A percentile compares a stretch with the other conserved stretches of the same genome.
Evolutionary conservation across 2,113 vertebrate genomes (phyloP).

Genomic region (Oryzias woworae): DNA sequence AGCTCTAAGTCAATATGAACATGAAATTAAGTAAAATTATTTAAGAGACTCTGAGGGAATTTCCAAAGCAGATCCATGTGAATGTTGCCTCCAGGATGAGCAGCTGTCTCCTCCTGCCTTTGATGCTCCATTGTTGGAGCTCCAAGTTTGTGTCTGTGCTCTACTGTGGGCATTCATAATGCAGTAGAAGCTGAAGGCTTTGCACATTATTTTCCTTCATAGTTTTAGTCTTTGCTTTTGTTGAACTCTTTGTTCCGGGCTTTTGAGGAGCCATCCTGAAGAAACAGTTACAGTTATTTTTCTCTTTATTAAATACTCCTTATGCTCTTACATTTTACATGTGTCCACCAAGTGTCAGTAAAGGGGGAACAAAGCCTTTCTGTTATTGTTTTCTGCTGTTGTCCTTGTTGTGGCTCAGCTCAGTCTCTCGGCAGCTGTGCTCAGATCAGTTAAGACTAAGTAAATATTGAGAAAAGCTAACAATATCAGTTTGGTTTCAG

Average conservation of each 20-base stretch:
- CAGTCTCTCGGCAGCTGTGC: not conserved
- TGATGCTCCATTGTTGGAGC: slow-evolving; percentile 55
- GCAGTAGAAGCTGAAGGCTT: slow-evolving; percentile 53
- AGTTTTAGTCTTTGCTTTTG: slow-evolving; percentile 49
- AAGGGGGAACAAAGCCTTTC: not conserved
- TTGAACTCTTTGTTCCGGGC: slow-evolving; percentile 35
- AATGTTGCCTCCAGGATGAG: slow-evolving; percentile 38
- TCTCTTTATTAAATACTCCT: slow-evolving; percentile 1
- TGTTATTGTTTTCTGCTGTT: slow-evolving; percentile 8
- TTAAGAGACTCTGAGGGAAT: slow-evolving; percentile 16
- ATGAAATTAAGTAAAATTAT: slow-evolving; percentile 16
- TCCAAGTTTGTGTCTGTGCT: slow-evolving; percentile 30
- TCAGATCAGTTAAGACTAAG: not conserved
- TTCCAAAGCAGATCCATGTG: slow-evolving; percentile 9
- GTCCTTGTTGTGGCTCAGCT: not conserved
- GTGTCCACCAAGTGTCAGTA: slow-evolving; percentile 14
- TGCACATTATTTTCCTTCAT: slow-evolving; percentile 47
- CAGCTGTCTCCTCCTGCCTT: slow-evolving; percentile 50
- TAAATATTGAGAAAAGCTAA: too few relatives aligned
- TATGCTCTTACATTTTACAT: slow-evolving; percentile 27
- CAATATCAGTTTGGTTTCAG: too few relatives aligned
- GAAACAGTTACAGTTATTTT: slow-evolving; percentile 24
- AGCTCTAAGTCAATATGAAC: slow-evolving; percentile 16
- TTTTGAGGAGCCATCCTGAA: slow-evolving; percentile 41
- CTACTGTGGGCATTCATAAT: slow-evolving; percentile 52